Evolutionary conservation across 2,113 vertebrate species (phyloP), one percentile per base, ranked within the genome.

Genomic region (Anoplopoma fimbria): DNA sequence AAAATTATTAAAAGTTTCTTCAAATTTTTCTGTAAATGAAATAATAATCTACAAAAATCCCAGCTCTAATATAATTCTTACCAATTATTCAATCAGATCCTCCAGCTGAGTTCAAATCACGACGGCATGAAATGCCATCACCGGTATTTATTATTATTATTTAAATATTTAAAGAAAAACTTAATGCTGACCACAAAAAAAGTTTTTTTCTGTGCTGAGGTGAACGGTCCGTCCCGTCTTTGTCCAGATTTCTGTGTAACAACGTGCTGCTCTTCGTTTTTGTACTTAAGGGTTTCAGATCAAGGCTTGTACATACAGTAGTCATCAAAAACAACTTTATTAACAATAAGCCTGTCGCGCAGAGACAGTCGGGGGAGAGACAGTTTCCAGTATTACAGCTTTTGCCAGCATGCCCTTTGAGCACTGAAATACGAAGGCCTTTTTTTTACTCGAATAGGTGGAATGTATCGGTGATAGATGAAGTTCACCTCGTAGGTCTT

Each of bases 381-480:
- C 79, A 40, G 75, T 88, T 79, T 79, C 73, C 79, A 84, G 82
- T 84, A 60, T 85, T 86, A 81, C 77, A 79, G 81, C 82, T 87
- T 89, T 87, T 89, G 25, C 55, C 38, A 85, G 87, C 83, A 85
- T 88, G 83, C 62, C 85, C 83, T 87, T 36, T 75, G 71, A 85
- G 75, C 90, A 61, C 86, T 70, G 33, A 84, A 53, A 77, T 4
- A 61, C 36, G n/a, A 88, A 87, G 77, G 75, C 77, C 79, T 89
- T 93, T 90, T 90, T 90, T 81, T 36, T 61, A 60, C 81, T 73
- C 23, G 15, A 86, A 75, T 76, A 47, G 72, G 83, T 89, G 88
- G 93, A 94, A 94, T 93, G 93, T 93, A 91, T 58, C 14, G 82
- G 70, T 85, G 82, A 82, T 85, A 73, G 73, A 77, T 27, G 23